A percentile compares a stretch with the other conserved stretches of the same genome.
These are phyloP conservation scores for Diuraphis noxia DNA, from an alignment of 1,140 invertebrate genomes.

Conservation along the genomic window DNA sequence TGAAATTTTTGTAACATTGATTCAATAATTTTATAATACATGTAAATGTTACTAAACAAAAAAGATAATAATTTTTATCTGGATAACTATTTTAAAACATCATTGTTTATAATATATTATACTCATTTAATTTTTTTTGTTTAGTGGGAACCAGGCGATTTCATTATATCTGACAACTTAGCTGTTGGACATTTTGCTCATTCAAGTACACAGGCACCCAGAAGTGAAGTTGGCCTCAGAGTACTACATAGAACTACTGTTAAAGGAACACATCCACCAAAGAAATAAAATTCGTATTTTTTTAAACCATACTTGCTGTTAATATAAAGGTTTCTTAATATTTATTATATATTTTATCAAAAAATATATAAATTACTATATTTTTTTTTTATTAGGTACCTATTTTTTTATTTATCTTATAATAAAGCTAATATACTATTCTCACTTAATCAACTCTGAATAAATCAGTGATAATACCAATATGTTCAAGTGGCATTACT, in stretches of 20 bases:
- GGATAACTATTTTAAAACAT: too few relatives aligned
- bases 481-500: background rate
- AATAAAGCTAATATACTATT: background rate
- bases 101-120: background rate
- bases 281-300: conserved; percentile 56
- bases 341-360: background rate
- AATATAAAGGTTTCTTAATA: background rate
- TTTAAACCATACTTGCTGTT: background rate
- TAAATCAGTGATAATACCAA: background rate
- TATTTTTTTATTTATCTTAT: background rate
- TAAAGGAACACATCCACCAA: conserved; percentile 59
- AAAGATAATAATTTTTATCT: too few relatives aligned
- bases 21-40: background rate
- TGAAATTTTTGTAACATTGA: background rate
- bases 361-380: background rate
- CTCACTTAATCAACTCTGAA: background rate
- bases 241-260: conserved; percentile 63
- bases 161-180: conserved; percentile 64
- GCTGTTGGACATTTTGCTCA: conserved; percentile 63
- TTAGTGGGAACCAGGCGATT: conserved; percentile 63
- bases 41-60: too few relatives aligned
- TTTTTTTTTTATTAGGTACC: background rate
- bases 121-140: conserved; percentile 55
- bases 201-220: conserved; percentile 61
- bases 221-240: conserved; percentile 61